Percentiles rank a stretch among this genome's conserved stretches.
phyloP scores from a whole-genome alignment of 2,797 vertebrate species.

The Iguana delicatissima region DNA sequence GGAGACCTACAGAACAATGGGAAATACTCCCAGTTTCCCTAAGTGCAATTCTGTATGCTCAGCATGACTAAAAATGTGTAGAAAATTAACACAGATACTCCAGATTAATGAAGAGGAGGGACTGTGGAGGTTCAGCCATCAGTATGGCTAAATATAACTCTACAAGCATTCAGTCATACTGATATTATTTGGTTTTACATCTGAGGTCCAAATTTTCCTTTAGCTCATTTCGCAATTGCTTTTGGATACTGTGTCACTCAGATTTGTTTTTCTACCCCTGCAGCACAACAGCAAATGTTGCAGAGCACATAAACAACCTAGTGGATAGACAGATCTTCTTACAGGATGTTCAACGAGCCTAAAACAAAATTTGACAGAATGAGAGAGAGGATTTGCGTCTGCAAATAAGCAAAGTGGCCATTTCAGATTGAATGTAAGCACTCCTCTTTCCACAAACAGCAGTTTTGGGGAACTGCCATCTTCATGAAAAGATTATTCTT shows the following conservation, averaged over 20 bases:
- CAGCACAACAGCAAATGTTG: neutral
- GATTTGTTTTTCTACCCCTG: neutral
- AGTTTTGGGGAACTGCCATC: neutral
- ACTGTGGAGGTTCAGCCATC: neutral
- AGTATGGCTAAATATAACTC: neutral
- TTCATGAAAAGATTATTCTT: neutral
- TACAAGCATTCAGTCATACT: neutral
- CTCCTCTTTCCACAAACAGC: neutral
- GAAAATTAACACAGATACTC: neutral
- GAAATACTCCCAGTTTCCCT: neutral
- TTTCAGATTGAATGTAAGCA: neutral
- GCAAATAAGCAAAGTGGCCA: slow-evolving; percentile 25
- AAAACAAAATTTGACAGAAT: neutral
- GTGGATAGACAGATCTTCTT: neutral
- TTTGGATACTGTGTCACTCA: slow-evolving; percentile 6
- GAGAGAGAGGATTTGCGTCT: neutral
- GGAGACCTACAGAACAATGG: neutral
- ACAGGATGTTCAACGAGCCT: neutral
- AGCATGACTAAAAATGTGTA: neutral
- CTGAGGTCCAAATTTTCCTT: neutral
- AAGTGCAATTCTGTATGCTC: neutral
- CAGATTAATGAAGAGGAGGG: neutral
- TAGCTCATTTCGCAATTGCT: neutral
- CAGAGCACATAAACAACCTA: neutral
- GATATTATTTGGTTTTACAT: neutral